Percentiles rank a stretch among this genome's conserved stretches.
phyloP scores from a whole-genome alignment of 1,140 invertebrate species.

The Conus betulinus region DNA sequence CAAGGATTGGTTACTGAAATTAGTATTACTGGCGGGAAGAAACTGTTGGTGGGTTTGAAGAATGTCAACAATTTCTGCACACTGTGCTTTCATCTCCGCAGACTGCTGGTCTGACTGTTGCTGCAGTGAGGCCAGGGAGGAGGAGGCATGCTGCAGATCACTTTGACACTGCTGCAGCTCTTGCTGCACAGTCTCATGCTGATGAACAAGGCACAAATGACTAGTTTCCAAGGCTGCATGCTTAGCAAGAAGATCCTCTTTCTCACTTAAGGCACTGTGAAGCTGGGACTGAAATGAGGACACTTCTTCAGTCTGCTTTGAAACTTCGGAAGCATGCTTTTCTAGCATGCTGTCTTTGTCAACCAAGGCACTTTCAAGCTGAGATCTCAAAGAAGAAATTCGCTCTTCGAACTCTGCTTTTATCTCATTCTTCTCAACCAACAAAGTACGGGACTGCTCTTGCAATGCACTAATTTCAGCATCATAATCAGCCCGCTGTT shows the following conservation, averaged over 20 bases:
- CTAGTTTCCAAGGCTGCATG: slow-evolving; percentile 26
- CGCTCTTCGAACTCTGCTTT: slow-evolving; percentile 12
- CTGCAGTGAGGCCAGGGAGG: slow-evolving; percentile 38
- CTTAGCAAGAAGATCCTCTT: slow-evolving; percentile 20
- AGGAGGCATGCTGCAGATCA: slow-evolving; percentile 27
- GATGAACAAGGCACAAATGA: slow-evolving; percentile 28
- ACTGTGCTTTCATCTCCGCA: neutral
- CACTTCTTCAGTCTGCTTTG: neutral
- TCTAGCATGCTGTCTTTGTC: slow-evolving; percentile 20
- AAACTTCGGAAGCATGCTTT: neutral
- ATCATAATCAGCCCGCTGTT: slow-evolving; percentile 8
- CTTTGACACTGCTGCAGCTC: slow-evolving; percentile 11
- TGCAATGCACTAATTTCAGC: slow-evolving; percentile 28
- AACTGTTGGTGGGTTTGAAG: neutral
- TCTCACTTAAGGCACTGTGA: slow-evolving; percentile 15
- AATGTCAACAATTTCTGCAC: slow-evolving; percentile 8
- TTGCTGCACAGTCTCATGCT: slow-evolving; percentile 10
- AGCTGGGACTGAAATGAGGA: slow-evolving; percentile 17
- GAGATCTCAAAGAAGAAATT: neutral
- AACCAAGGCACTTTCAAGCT: slow-evolving; percentile 26
- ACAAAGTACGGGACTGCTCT: neutral
- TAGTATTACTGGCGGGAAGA: neutral
- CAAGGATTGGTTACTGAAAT: neutral
- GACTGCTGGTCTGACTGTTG: slow-evolving; percentile 21
- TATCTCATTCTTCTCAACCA: neutral